Evolutionary conservation across 2,888 invertebrate genomes (phyloP).

Genomic region (Venustoraphidia nigricollis): DNA sequence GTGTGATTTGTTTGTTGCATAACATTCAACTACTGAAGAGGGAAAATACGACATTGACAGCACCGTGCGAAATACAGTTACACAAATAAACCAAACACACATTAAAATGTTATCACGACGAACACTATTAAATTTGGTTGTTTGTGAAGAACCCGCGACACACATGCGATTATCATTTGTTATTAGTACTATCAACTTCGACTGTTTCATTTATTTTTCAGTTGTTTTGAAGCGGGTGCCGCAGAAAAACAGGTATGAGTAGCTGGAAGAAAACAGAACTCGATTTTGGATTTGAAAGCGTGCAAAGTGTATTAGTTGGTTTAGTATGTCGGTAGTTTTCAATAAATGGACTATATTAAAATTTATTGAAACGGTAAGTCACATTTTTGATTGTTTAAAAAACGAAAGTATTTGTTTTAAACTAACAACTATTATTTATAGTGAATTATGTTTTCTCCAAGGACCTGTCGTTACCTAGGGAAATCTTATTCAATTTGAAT

Average conservation of each 20-base stretch:
- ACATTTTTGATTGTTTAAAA: neutral
- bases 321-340: conserved; percentile 18
- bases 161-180: neutral
- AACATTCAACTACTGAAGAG: too few species aligned
- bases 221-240: conserved; percentile 7
- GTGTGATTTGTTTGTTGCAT: too few species aligned
- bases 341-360: conserved; percentile 27
- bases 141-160: conserved; percentile 8
- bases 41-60: too few species aligned
- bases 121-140: neutral
- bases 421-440: too few species aligned
- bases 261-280: neutral
- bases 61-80: too few species aligned
- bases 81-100: too few species aligned
- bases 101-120: too few species aligned
- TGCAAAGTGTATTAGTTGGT: neutral
- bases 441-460: too few species aligned
- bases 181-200: too few species aligned
- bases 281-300: neutral
- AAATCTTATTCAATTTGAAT: too few species aligned
- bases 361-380: conserved; percentile 26
- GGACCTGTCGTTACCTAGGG: too few species aligned
- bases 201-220: conserved; percentile 4
- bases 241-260: conserved; percentile 5
- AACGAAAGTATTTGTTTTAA: too few species aligned